Base-by-base conservation (phyloP, 2,113 vertebrate genomes). In the Zosterops japonicus region DNA sequence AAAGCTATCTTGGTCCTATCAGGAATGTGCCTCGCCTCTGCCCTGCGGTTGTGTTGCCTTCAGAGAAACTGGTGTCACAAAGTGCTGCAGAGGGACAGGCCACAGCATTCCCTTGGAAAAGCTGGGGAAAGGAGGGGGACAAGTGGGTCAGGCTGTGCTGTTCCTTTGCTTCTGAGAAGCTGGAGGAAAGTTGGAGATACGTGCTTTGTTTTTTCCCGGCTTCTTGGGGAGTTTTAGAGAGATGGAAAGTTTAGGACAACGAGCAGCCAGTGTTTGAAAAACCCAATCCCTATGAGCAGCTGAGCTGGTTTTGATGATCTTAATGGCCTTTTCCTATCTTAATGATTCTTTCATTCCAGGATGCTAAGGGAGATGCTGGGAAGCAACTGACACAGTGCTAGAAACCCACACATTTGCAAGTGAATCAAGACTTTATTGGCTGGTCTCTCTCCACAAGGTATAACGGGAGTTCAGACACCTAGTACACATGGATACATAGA, bases 1-100 rank as follows among this genome's bases (percentile, higher is more conserved):
- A 96, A 94, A 97, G 90, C 97, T 97, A 97, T 96, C 97, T 97
- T 97, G 94, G 95, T 95, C 94, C 91, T 82, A 83, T 94, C 69
- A 95, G 94, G 97, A 97, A 97, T 97, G 96, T 83, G 87, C 94
- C 64, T 94, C 57, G 92, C 89, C 85, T 94, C 90, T 95, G 91
- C 96, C 96, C 95, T 92, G 90, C 6, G 33, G 92, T 92, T 92
- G 68, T 75, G 75, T 90, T 95, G 94, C 94, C 88, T 96, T 95
- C 3, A 0, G 95, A 97, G 93, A 68, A 93, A 69, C 47, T 80
- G 83, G 89, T 96, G 92, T 84, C 69, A 85, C 25, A 2, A 78
- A 92, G 67, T 24, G 18, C 41, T 4, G 2, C 63, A 35, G 90
- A 59, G 75, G 79, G 55, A 87, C 23, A 3, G 69, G 77, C 85